Conservation (phyloP, 2,888 invertebrate species). For the Nebria salina region DNA sequence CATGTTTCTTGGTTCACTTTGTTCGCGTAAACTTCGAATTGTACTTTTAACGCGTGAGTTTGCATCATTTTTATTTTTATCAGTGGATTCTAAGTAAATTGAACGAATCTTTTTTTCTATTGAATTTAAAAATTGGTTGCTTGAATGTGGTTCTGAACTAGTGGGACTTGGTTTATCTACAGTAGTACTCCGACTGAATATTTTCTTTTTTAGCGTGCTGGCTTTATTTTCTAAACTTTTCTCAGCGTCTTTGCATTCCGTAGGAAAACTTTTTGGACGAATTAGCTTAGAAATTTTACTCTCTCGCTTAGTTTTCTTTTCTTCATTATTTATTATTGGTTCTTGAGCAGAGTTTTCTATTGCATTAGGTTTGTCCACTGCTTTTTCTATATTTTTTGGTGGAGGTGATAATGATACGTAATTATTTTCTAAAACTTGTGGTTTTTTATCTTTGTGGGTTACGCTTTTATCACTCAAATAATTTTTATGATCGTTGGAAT, state of each 20-base stretch:
- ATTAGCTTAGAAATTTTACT: constrained; percentile 64
- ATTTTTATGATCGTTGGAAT: constrained; percentile 28
- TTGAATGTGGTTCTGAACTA: constrained; percentile 32
- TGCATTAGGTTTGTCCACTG: neutral
- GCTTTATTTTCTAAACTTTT: constrained; percentile 53
- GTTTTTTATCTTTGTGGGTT: constrained; percentile 16
- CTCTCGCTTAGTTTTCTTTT: constrained; percentile 54
- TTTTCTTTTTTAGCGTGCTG: constrained; percentile 26
- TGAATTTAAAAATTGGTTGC: constrained; percentile 73
- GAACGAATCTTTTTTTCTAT: constrained; percentile 77
- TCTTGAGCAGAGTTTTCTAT: constrained; percentile 2
- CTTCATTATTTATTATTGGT: constrained; percentile 27
- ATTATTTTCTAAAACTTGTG: constrained; percentile 15
- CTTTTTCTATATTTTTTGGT: neutral
- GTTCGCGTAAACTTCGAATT: constrained; percentile 71
- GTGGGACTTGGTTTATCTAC: constrained; percentile 32
- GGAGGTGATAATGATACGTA: neutral
- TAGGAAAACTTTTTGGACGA: constrained; percentile 68
- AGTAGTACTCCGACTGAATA: constrained; percentile 23
- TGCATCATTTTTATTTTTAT: constrained; percentile 57
- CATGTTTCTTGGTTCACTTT: constrained; percentile 70
- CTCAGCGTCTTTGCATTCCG: constrained; percentile 57
- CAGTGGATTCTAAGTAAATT: constrained; percentile 61
- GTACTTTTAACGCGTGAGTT: constrained; percentile 66
- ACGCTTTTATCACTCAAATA: constrained; percentile 33